These are phyloP conservation scores for Megastigmus dorsalis DNA, from an alignment of 2,888 invertebrate genomes.

Conservation along the genomic window DNA sequence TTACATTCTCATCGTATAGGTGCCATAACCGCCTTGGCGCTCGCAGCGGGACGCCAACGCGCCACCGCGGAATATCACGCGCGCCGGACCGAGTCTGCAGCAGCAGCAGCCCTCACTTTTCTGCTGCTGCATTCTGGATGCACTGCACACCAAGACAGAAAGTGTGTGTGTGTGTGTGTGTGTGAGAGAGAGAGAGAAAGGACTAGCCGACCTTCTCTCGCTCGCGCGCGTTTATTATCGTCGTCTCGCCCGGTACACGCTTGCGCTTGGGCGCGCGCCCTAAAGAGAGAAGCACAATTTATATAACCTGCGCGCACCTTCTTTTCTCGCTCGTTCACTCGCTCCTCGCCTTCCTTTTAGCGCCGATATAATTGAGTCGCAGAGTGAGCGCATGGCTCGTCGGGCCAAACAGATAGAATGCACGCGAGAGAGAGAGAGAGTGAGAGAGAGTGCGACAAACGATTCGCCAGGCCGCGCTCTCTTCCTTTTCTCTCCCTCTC, in stretches of 20 bases:
- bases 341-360: too few relatives aligned
- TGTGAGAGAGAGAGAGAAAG: too few relatives aligned
- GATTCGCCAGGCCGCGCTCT: not conserved
- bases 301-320: not conserved
- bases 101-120: not conserved
- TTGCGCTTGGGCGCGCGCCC: too few relatives aligned
- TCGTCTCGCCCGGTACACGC: too few relatives aligned
- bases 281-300: not conserved
- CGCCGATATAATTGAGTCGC: slow-evolving; percentile 45
- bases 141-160: too few relatives aligned
- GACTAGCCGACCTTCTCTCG: slow-evolving; percentile 60
- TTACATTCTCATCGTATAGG: slow-evolving; percentile 62
- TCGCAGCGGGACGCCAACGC: slow-evolving; percentile 61
- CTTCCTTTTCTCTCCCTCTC: not conserved
- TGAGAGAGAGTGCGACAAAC: not conserved
- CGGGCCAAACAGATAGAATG: not conserved
- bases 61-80: slow-evolving; percentile 2
- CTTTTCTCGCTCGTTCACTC: not conserved
- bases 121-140: not conserved
- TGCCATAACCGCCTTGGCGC: slow-evolving; percentile 62
- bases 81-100: slow-evolving; percentile 50
- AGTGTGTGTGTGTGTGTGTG: too few relatives aligned
- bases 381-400: too few relatives aligned
- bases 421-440: not conserved
- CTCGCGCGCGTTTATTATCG: slow-evolving; percentile 47